Evolutionary conservation across 53 echinoderm and acorn worm genomes (phyloP), one percentile per base, ranked within the genome.

Genomic region (Apostichopus leukothele): DNA sequence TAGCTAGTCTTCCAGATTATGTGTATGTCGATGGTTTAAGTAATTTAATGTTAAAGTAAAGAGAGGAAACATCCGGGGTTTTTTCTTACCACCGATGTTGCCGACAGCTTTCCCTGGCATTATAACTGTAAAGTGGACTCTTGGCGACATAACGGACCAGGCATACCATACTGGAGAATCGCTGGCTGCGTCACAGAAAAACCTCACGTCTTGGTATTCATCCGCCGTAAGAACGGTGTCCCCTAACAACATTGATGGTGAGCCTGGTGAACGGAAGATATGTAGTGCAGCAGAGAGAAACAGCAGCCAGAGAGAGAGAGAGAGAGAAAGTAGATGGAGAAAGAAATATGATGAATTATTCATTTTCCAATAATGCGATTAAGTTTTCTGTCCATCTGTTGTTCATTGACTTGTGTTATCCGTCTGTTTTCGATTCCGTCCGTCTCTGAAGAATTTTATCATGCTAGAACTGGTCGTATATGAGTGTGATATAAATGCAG

Each of bases 171-270:
- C 61, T 21, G 18, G 66, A 55, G 52, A 52, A 27, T 39, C 27
- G 66, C 90, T 90, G 52, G 61, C 11, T 1, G 90, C 90, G 51
- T 90, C 78, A 77, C 90, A 90, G 67, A 63, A 86, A 6, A 90
- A 18, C 9, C 63, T 83, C 7, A 63, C 61, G 20, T 76, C 67
- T 50, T 86, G 25, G 4, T 63, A 57, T 66, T 90, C 86, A 26
- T 76, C 23, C 1, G 63, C 78, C 9, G 76, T 63, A 20, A 77
- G 22, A 25, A 67, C 53, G 14, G 53, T 73, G 51, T 25, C 59
- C 9, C 13, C 60, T 6, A 86, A 51, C 6, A 86, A 9, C 66
- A 76, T 86, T 16, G 61, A 39, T 7, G 76, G 83, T 6, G 77
- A 18, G 75, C 76, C 90, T 90, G 39, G 39, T 39, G 39, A 39